A percentile compares a stretch with the other conserved stretches of the same genome.
Conservation (phyloP, 2,113 vertebrate species). For the Hemicordylus capensis region DNA sequence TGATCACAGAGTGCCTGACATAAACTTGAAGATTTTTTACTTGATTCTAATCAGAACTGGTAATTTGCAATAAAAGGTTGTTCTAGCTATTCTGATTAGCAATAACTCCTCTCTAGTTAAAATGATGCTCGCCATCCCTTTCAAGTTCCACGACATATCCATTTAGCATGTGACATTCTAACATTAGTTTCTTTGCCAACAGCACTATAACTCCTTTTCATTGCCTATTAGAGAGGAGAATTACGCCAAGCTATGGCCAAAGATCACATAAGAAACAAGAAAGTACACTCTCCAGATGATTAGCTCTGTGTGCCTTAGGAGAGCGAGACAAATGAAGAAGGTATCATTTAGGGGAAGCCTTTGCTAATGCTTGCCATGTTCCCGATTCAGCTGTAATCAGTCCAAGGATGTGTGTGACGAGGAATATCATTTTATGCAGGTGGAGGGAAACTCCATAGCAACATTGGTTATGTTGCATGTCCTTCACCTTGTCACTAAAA, state of each 20-base stretch:
- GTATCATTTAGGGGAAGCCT: not conserved
- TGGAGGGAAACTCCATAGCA: not conserved
- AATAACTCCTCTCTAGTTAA: constrained; percentile 25
- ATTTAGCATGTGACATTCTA: constrained; percentile 8
- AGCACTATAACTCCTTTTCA: constrained; percentile 12
- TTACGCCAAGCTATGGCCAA: not conserved
- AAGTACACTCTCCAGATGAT: constrained; percentile 26
- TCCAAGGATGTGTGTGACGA: not conserved
- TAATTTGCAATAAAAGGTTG: constrained; percentile 29
- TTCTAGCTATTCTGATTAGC: constrained; percentile 39
- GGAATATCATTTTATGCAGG: not conserved
- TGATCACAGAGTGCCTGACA: not conserved
- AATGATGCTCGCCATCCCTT: not conserved
- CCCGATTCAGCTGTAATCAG: not conserved
- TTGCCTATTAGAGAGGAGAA: constrained; percentile 7
- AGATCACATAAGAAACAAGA: constrained; percentile 25
- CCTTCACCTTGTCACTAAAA: not conserved
- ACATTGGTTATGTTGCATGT: not conserved
- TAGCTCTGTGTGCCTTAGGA: not conserved
- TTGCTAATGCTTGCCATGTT: not conserved
- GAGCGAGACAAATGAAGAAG: not conserved
- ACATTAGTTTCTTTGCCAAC: constrained; percentile 8
- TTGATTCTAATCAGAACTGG: not conserved
- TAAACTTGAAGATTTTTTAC: constrained; percentile 12
- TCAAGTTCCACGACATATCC: constrained; percentile 5